These are phyloP conservation scores for Palythoa heliodiscus DNA, from an alignment of 92 coral and sea anemone genomes.

Conservation along the genomic window DNA sequence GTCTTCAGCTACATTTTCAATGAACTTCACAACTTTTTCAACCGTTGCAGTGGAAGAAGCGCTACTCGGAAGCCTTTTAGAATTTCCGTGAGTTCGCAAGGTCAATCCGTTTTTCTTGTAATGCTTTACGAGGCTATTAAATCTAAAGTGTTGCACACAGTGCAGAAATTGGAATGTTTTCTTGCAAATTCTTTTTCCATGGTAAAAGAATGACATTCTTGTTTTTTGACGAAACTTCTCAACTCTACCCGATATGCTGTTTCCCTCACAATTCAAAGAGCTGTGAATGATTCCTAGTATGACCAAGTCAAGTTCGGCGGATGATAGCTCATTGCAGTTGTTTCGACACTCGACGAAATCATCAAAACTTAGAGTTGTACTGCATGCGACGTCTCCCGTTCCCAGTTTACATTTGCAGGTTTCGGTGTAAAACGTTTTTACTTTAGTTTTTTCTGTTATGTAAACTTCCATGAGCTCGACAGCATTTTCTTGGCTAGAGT, in stretches of 20 bases:
- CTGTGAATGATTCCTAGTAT: conserved; percentile 51
- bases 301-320: conserved; percentile 54
- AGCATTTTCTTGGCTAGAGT: conserved; percentile 24
- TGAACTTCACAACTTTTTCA: conserved; percentile 44
- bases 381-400: background rate
- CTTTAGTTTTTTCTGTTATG: conserved; percentile 18
- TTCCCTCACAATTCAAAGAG: conserved; percentile 35
- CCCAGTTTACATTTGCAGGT: conserved; percentile 41
- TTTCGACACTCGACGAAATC: conserved; percentile 9
- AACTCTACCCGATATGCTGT: conserved; percentile 46
- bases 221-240: conserved; percentile 35
- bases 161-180: conserved; percentile 53
- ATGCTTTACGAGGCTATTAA: conserved; percentile 49
- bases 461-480: conserved; percentile 33
- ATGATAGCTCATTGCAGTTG: conserved; percentile 37
- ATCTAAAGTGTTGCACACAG: conserved; percentile 32
- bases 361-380: background rate
- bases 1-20: conserved; percentile 49
- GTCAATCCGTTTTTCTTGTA: conserved; percentile 40
- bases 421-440: conserved; percentile 21
- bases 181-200: conserved; percentile 48
- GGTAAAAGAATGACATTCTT: conserved; percentile 37
- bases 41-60: conserved; percentile 38
- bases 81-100: conserved; percentile 47
- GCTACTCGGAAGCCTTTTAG: conserved; percentile 46